Conservation (phyloP, 2,888 invertebrate genomes). For the Incurvaria masculella region DNA sequence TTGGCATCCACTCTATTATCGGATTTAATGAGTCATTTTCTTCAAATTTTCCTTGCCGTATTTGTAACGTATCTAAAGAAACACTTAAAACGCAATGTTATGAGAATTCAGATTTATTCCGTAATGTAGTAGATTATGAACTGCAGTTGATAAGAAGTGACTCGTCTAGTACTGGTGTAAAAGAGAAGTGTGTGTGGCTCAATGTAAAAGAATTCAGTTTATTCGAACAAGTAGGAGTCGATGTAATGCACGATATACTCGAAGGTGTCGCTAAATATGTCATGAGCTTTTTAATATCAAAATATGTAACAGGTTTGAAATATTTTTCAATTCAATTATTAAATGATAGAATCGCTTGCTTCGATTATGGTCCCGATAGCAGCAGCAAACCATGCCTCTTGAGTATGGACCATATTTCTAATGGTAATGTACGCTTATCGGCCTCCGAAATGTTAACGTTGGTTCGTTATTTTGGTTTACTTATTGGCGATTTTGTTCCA, state of each 20-base stretch:
- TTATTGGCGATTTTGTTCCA: neutral
- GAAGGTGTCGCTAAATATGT: neutral
- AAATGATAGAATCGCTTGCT: neutral
- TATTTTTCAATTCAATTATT: neutral
- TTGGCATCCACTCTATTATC: neutral
- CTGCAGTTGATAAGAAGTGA: neutral
- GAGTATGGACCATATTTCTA: neutral
- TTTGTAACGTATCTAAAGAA: neutral
- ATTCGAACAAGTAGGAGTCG: neutral
- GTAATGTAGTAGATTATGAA: no score
- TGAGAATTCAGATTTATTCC: neutral
- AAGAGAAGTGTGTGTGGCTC: neutral
- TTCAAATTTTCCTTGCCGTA: neutral
- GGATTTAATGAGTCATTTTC: neutral
- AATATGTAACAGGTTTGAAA: neutral
- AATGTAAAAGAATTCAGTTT: neutral
- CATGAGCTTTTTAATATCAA: neutral
- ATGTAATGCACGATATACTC: constrained; percentile 1
- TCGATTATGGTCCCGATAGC: neutral
- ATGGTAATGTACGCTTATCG: neutral
- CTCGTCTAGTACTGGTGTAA: neutral
- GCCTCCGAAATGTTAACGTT: constrained; percentile 1
- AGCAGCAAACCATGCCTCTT: neutral
- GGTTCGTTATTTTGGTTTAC: neutral
- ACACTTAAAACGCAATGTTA: neutral